These are phyloP conservation scores for Theropithecus gelada DNA, from an alignment of 2,113 vertebrate genomes.

Conservation along the genomic window DNA sequence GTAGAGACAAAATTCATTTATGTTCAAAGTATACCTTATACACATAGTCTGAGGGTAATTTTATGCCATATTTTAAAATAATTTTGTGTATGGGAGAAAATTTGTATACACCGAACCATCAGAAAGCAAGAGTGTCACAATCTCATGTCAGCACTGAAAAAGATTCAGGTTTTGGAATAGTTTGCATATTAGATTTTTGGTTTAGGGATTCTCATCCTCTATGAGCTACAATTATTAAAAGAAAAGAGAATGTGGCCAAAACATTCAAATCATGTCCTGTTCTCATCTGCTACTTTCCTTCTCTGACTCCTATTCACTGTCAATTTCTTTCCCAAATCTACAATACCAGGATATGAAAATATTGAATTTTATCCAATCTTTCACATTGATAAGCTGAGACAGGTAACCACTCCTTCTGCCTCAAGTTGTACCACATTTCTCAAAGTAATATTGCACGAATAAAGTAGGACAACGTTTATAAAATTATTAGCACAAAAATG, in stretches of 20 bases:
- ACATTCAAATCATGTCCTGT: not conserved
- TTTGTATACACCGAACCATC: not conserved
- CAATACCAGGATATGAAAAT: not conserved
- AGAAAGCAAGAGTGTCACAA: not conserved
- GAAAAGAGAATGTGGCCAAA: no score
- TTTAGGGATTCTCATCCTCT: no score
- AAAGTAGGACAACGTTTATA: not conserved
- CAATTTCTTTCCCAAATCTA: not conserved
- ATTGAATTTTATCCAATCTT: not conserved
- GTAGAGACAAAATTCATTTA: not conserved
- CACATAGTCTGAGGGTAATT: not conserved
- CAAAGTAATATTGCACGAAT: not conserved
- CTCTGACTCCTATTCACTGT: not conserved
- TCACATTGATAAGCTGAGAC: not conserved
- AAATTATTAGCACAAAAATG: not conserved
- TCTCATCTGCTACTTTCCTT: not conserved
- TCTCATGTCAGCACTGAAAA: not conserved
- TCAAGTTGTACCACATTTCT: not conserved
- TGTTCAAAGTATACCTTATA: not conserved
- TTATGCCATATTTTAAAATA: not conserved
- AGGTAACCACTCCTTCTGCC: not conserved
- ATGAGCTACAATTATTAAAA: no score
- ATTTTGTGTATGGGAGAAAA: not conserved
- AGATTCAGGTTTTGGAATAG: no score
- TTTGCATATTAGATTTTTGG: no score